Base-by-base conservation (phyloP, 2,113 vertebrate genomes). In the Oriolus oriolus region DNA sequence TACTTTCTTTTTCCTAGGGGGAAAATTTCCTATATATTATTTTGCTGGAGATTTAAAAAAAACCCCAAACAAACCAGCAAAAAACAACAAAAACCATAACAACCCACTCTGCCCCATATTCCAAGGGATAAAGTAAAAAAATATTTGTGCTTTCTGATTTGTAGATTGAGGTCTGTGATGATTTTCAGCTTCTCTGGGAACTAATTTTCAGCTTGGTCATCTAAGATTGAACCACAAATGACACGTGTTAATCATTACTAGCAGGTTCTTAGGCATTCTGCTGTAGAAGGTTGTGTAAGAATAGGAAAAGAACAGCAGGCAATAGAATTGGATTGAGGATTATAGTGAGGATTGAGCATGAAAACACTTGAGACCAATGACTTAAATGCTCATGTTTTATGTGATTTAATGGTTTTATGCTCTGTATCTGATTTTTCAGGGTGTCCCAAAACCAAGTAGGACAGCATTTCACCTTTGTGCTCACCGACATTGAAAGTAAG, bases 391-490 rank as follows among this genome's bases (percentile, higher is more conserved):
- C 0, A 0, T 54, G 10, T 63, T 81, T 90, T 39, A 2, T 73
- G 44, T 54, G 21, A 60, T 57, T 64, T 61, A 44, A 39, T 84
- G 28, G 11, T 79, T 87, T 85, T 37, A 28, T 42, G 30, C 35
- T 94, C 41, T 89, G 13, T 68, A 14, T 49, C 69, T 95, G 1
- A 30, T 91, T 85, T 86, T 96, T 50, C 97, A 99, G 99, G 97
- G 99, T 98, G 28, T 98, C 99, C 30, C 98, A 98, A 94, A 98
- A 98, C 92, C 99, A 99, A 96, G 98, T 99, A 94, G 99, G 99
- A 92, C 99, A 99, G 97, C 99, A 99, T 98, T 99, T 99, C 95
- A 99, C 99, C 77, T 99, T 99, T 88, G 99, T 99, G 90, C 98
- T 99, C 89, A 99, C 99, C 52, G 99, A 99, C 98, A 99, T 99